Conservation (phyloP, 2,797 vertebrate genomes). For the Enteromius mattozi region DNA sequence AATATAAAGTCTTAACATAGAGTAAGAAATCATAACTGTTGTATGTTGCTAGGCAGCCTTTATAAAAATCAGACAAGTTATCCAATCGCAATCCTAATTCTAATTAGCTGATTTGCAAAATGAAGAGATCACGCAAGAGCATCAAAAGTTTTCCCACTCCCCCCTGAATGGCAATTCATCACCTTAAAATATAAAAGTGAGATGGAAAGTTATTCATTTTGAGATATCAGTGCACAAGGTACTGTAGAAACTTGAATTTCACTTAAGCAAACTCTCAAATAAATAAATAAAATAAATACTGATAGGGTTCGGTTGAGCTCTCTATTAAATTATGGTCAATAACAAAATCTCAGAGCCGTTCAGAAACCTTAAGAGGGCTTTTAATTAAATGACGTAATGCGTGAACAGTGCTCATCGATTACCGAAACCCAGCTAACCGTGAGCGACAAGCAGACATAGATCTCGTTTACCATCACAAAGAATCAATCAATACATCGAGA, state of each 20-base stretch:
- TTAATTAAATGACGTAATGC: constrained; percentile 62
- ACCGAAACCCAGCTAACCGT: constrained; percentile 59
- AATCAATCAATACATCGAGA: constrained; percentile 78
- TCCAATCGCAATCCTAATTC: constrained; percentile 9
- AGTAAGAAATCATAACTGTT: constrained; percentile 27
- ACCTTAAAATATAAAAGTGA: constrained; percentile 6
- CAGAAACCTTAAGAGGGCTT: constrained; percentile 65
- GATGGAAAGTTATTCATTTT: neutral
- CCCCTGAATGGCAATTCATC: neutral
- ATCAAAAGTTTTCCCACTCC: neutral
- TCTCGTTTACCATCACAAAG: constrained; percentile 66
- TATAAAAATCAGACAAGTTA: neutral
- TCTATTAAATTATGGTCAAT: constrained; percentile 45
- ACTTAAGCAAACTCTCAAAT: neutral
- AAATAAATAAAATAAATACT: constrained; percentile 4
- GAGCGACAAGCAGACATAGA: constrained; percentile 62
- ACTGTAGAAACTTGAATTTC: neutral
- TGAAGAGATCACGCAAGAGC: neutral
- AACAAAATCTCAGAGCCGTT: constrained; percentile 34
- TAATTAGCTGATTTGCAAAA: constrained; percentile 16
- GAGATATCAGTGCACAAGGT: neutral
- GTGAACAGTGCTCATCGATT: constrained; percentile 72
- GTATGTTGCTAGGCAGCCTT: constrained; percentile 58
- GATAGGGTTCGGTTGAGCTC: constrained; percentile 37
- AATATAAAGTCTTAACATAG: constrained; percentile 30